These are phyloP conservation scores for Nezara viridula DNA, from an alignment of 2,888 invertebrate genomes.

Conservation along the genomic window DNA sequence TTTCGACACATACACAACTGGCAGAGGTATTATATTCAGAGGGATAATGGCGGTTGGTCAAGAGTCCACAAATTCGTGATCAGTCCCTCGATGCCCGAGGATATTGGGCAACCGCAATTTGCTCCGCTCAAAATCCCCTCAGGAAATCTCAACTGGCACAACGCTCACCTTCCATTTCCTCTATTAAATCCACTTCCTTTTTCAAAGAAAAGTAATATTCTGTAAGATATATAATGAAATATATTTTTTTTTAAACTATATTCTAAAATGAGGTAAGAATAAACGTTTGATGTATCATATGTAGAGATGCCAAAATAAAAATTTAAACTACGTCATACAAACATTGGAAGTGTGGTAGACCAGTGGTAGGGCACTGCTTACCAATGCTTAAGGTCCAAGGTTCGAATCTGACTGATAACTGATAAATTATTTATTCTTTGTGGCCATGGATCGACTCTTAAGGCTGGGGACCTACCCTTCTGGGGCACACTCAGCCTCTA, in stretches of 20 bases:
- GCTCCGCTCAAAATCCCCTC: constrained; percentile 7
- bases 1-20: background rate
- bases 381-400: too few relatives aligned
- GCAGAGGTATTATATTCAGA: background rate
- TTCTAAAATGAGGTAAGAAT: too few relatives aligned
- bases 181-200: background rate
- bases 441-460: too few relatives aligned
- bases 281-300: too few relatives aligned
- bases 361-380: too few relatives aligned
- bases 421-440: too few relatives aligned
- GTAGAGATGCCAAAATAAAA: too few relatives aligned
- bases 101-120: constrained; percentile 32
- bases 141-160: background rate
- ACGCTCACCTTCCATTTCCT: background rate
- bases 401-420: too few relatives aligned
- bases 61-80: constrained; percentile 22
- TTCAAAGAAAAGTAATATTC: background rate
- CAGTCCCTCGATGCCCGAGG: background rate
- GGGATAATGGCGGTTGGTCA: background rate
- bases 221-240: background rate
- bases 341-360: too few relatives aligned
- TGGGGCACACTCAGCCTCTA: too few relatives aligned
- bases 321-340: too few relatives aligned
- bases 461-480: too few relatives aligned
- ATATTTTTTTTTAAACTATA: background rate